These are phyloP conservation scores for Oscheius sp. DNA, from an alignment of 2,888 invertebrate genomes.

Conservation along the genomic window DNA sequence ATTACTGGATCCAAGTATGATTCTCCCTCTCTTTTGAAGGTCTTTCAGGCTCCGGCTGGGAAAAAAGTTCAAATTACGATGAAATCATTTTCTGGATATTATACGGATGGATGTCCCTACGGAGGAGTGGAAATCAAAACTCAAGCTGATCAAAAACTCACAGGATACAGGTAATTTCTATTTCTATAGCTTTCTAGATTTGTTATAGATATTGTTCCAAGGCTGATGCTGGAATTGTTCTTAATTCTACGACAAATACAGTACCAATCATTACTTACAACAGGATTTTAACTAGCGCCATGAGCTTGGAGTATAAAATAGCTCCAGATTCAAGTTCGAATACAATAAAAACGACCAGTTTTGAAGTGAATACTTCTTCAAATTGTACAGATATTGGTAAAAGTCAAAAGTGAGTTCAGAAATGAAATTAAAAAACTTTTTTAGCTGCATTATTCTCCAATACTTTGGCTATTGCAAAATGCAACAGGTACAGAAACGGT, in stretches of 20 bases:
- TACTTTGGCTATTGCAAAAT: conserved; percentile 22
- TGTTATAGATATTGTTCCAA: conserved; percentile 46
- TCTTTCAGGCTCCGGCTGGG: conserved; percentile 41
- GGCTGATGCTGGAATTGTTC: conserved; percentile 36
- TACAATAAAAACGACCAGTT: not conserved
- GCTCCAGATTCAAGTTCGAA: not conserved
- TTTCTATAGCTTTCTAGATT: not conserved
- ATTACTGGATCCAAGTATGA: conserved; percentile 40
- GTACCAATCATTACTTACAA: conserved; percentile 52
- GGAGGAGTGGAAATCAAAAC: conserved; percentile 64
- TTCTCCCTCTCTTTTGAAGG: not conserved
- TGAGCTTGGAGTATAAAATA: conserved; percentile 33
- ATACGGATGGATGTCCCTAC: conserved; percentile 61
- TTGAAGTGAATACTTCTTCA: not conserved
- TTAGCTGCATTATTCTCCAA: conserved; percentile 16
- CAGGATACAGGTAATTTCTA: conserved; percentile 47
- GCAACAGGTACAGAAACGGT: conserved; percentile 18
- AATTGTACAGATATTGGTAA: conserved; percentile 5
- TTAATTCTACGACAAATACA: conserved; percentile 38
- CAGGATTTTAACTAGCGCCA: conserved; percentile 42
- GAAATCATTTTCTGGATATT: conserved; percentile 40
- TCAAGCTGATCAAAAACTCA: conserved; percentile 43
- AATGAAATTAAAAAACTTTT: not conserved
- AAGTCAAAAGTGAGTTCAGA: not conserved
- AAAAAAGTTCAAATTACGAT: conserved; percentile 53